Evolutionary conservation across 2,113 vertebrate genomes (phyloP).

Genomic region (Hydrolagus affinis): DNA sequence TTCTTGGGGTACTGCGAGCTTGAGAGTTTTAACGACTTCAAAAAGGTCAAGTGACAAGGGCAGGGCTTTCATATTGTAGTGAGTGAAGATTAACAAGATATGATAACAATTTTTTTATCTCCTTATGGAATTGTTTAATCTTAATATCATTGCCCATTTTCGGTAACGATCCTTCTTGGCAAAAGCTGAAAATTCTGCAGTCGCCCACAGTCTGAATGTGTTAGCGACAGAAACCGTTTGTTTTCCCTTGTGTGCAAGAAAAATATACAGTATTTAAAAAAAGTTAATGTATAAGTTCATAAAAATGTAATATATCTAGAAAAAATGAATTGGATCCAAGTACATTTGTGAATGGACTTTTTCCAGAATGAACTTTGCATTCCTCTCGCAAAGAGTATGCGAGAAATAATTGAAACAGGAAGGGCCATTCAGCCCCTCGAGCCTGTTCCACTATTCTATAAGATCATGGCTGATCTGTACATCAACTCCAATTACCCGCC

Average conservation of each 20-base stretch:
- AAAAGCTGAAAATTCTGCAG: not conserved
- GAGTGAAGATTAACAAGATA: not conserved
- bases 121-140: not conserved
- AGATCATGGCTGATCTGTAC: no score
- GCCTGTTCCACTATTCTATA: no score
- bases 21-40: not conserved
- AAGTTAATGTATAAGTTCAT: not conserved
- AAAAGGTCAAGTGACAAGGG: not conserved
- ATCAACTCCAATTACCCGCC: no score
- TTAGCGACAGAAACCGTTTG: not conserved
- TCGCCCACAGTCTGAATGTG: not conserved
- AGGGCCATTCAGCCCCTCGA: no score
- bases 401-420: no score
- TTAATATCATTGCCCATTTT: not conserved
- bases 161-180: not conserved
- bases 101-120: not conserved
- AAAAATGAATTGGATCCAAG: not conserved
- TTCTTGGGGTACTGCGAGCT: not conserved
- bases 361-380: no score
- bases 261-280: not conserved
- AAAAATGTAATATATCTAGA: no score
- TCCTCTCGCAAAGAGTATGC: no score
- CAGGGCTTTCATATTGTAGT: not conserved
- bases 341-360: no score
- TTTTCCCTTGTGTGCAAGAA: no score